Evolutionary conservation across 1,140 invertebrate species (phyloP), one percentile per base, ranked within the genome.

Genomic region (Teleogryllus occipitalis): DNA sequence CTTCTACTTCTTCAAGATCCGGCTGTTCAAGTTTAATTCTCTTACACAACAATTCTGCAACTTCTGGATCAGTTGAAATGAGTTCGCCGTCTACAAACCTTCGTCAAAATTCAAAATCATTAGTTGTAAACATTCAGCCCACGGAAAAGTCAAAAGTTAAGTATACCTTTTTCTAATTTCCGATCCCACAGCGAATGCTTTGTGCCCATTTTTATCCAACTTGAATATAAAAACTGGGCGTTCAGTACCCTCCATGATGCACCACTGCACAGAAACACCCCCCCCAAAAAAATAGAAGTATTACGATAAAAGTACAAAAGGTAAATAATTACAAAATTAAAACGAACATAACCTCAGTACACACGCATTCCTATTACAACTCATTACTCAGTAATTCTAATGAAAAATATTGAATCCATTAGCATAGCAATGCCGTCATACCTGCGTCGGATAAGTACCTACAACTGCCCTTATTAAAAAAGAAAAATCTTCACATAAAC

Each of bases 141-240:
- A 14, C 47, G 18, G 15, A 10, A 77, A 4, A 47, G 0, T 46
- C n/a, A 18, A 77, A 77, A 47, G 47, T 15, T 39, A 72, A 74
- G 75, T 75, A 79, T 82, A 85, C 84, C 83, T 85, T 80, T 85
- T 84, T 12, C 80, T 81, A 49, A 82, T 81, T 48, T 85, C 83
- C 1, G 83, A 78, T 82, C 84, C 82, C 48, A 83, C 83, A 8
- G 83, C 84, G 74, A 83, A 85, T 49, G 84, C 81, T 79, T 83
- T 85, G 78, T 84, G 83, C 7, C 84, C 84, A 48, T 83, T 82
- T 39, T 84, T 83, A 81, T 85, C 84, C 18, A 84, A 77, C 48
- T 81, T 84, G 79, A 85, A 78, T 73, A 85, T 83, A 81, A 83
- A 84, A 47, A 83, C 82, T 80, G 83, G 80, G 1, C 81, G 74